Evolutionary conservation across 2,797 vertebrate species (phyloP).

Genomic region (Rhinophrynus dorsalis): DNA sequence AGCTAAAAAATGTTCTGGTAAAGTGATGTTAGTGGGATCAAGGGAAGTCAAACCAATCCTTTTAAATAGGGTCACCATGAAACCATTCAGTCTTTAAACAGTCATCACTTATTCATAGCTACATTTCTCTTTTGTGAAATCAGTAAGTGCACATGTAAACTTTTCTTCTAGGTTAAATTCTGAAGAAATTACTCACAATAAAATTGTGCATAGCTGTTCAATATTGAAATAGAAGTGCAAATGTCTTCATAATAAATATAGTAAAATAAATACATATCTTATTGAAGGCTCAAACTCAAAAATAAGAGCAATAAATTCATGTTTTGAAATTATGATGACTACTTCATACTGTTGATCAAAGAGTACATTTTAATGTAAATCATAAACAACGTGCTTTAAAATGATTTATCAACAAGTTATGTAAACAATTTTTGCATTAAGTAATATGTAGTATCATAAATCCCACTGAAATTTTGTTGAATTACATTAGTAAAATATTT

Average conservation of each 20-base stretch:
- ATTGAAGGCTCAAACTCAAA: too few relatives aligned
- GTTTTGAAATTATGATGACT: too few relatives aligned
- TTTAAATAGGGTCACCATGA: slow-evolving; percentile 24
- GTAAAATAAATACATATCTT: not conserved
- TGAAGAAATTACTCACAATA: not conserved
- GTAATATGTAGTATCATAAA: too few relatives aligned
- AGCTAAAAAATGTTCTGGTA: slow-evolving; percentile 38
- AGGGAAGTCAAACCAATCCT: slow-evolving; percentile 25
- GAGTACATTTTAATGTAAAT: too few relatives aligned
- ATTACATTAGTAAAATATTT: too few relatives aligned
- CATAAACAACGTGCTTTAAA: too few relatives aligned
- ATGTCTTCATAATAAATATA: not conserved
- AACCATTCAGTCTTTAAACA: slow-evolving; percentile 9
- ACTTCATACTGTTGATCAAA: too few relatives aligned
- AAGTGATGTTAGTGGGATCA: slow-evolving; percentile 33
- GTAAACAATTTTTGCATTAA: too few relatives aligned
- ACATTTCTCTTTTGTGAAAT: not conserved
- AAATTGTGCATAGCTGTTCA: not conserved
- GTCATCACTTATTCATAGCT: slow-evolving; percentile 29
- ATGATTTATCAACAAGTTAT: too few relatives aligned
- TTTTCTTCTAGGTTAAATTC: not conserved
- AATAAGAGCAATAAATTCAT: too few relatives aligned
- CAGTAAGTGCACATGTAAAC: slow-evolving; percentile 1
- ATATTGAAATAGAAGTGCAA: not conserved
- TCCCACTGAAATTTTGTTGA: too few relatives aligned